Base-by-base conservation (phyloP, 2,113 vertebrate species). In the Megalops atlanticus region DNA sequence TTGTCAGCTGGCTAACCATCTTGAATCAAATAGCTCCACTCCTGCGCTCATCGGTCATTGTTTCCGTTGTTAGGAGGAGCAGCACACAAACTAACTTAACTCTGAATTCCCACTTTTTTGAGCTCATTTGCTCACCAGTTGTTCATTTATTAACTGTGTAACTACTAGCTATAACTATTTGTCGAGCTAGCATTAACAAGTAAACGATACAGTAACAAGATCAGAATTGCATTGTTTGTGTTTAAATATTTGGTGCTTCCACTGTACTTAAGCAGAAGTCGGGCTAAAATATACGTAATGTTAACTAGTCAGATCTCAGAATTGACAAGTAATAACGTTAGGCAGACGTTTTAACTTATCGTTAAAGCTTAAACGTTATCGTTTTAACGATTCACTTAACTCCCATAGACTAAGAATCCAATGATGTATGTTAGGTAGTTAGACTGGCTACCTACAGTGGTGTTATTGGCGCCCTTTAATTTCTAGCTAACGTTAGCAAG, bases 211-310 rank as follows among this genome's bases (percentile, higher is more conserved):
- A 64, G 31, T 4, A 58, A n/a, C 24, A 24, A n/a, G 52, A 58
- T 24, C 52, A 58, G 52, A 58, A 58, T 58, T 64, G 58, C n/a
- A 64, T 64, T 64, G 58, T 64, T 64, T 64, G 58, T 64, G 58
- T 64, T 64, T 64, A 64, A 64, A 27, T 64, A 64, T 27, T 27
- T 27, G 58, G 31, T 64, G 24, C 58, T 64, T 21, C 58, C n/a
- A 64, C 24, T 64, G 58, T 27, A 8, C n/a, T n/a, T n/a, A n/a
- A n/a, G n/a, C n/a, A n/a, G n/a, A n/a, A n/a, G n/a, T n/a, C n/a
- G n/a, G n/a, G n/a, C n/a, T n/a, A 27, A 8, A 11, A 64, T 54
- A 21, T 21, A 54, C 31, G 2, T 31, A 31, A 64, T 31, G 58
- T 64, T 64, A 64, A n/a, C 24, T 64, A 31, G 58, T 24, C 11